Evolutionary conservation across 2,113 vertebrate species (phyloP), one percentile per base, ranked within the genome.

Genomic region (Osmerus eperlanus): DNA sequence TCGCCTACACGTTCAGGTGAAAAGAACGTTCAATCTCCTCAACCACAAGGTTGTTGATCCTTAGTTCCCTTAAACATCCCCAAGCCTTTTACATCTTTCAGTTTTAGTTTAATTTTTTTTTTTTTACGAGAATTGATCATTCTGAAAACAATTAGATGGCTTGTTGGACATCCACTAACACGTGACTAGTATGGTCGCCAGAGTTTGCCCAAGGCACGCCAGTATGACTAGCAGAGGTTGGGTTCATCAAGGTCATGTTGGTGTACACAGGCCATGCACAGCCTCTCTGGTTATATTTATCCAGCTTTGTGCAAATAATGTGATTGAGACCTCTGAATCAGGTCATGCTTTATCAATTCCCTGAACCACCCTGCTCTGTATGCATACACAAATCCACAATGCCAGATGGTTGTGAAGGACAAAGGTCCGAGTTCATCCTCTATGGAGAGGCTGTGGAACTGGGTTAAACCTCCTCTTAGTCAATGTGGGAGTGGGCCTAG

Each of bases 81-180:
- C 3, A 0, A 32, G 29, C 23, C 29, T 32, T 32, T 32, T 32
- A 32, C 5, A 23, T 32, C 3, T 32, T 4, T 32, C 29, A 32
- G 29, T 32, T 32, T 32, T 32, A 32, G 5, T 32, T 32, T 3
- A 32, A 32, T 21, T 21, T 21, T 21, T 21, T 21, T 21, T 21
- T 21, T 21, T 21, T 21, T 21, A 21, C 21, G 21, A 21, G 29
- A 12, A 66, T 36, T 61, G n/a, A 19, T 73, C 2, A 47, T 71
- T 9, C 19, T 68, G 55, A 19, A 51, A 80, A 61, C 71, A 71
- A 29, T 79, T 72, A 15, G 51, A 9, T 9, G 8, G 3, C 36
- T 41, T 41, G 36, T 4, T 6, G 36, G 36, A 41, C 6, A 41
- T 41, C 36, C 8, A 41, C 8, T 41, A 9, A 41, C 36, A 7